These are phyloP conservation scores for Craseonycteris thonglongyai DNA, from an alignment of 2,113 vertebrate genomes.

Conservation along the genomic window DNA sequence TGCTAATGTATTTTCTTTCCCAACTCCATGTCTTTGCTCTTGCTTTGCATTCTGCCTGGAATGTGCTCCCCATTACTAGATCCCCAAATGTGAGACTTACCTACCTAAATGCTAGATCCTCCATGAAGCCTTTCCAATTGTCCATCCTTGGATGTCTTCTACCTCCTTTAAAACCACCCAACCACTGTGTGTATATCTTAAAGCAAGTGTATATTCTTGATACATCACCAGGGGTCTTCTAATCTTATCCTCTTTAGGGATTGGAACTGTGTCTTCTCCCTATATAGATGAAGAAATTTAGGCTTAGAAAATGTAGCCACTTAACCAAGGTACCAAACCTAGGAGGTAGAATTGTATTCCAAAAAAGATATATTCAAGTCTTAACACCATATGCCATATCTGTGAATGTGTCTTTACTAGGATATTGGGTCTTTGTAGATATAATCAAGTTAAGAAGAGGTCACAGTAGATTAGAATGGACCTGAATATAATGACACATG, in stretches of 20 bases:
- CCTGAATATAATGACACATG: not conserved
- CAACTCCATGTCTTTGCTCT: not conserved
- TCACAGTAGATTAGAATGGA: not conserved
- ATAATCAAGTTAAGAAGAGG: not conserved
- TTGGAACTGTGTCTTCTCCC: not conserved
- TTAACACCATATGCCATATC: not conserved
- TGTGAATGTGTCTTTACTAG: not conserved
- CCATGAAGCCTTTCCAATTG: not conserved
- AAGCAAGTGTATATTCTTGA: not conserved
- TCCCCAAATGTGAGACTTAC: not conserved
- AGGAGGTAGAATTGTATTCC: not conserved
- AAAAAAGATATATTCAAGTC: not conserved
- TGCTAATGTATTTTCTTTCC: not conserved
- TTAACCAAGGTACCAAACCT: too few relatives aligned
- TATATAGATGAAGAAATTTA: not conserved
- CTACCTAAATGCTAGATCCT: not conserved
- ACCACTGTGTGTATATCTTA: not conserved
- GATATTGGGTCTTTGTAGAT: not conserved
- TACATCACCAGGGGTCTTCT: not conserved
- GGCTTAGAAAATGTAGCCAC: not conserved
- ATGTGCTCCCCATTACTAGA: not conserved
- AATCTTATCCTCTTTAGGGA: not conserved
- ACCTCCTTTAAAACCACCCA: not conserved
- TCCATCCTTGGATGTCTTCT: not conserved
- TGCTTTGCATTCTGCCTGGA: not conserved